Base-by-base conservation (phyloP, 2,113 vertebrate species). In the Todiramphus saurophagus region DNA sequence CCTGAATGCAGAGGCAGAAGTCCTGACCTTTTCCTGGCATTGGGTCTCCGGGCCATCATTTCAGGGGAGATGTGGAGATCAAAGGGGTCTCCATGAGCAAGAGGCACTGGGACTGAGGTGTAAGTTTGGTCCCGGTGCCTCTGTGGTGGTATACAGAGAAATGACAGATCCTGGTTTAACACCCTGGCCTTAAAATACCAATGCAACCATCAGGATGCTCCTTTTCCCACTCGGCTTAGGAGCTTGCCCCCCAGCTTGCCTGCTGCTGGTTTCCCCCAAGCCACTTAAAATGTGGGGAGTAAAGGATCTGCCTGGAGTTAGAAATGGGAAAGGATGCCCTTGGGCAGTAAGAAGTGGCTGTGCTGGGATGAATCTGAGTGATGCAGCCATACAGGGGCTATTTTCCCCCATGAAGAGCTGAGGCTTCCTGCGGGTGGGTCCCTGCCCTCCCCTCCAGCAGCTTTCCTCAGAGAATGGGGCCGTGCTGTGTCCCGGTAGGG, bases 401-500 rank as follows among this genome's bases (percentile, higher is more conserved):
- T 51, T 90, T 77, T 28, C 15, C 10, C 15, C 14, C 28, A 17
- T 0, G 1, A 27, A 67, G 37, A 16, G 6, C 7, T 62, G 44
- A 27, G 20, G 21, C 62, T 78, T 68, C 55, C 28, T 44, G 37
- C 48, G 15, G 37, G 18, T 77, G 41, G 5, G 8, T 76, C 43
- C 46, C 27, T 92, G 46, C 46, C 15, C 30, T 59, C 59, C 18
- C 44, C 30, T 67, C 18, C 53, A 86, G 37, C 9, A 46, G 30
- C 16, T 16, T 73, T 58, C 35, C 62, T 41, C 5, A 5, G 41
- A 41, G 13, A 24, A 53, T 1, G 1, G 5, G 43, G 7, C 3
- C 60, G 7, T 41, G 33, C n/a, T 2, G 0, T 1, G 18, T 59
- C 7, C 58, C 17, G 11, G 1, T 6, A 63, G 13, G 16, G n/a